These are phyloP conservation scores for Platypus cylindrus DNA, from an alignment of 2,888 invertebrate species.

Conservation along the genomic window DNA sequence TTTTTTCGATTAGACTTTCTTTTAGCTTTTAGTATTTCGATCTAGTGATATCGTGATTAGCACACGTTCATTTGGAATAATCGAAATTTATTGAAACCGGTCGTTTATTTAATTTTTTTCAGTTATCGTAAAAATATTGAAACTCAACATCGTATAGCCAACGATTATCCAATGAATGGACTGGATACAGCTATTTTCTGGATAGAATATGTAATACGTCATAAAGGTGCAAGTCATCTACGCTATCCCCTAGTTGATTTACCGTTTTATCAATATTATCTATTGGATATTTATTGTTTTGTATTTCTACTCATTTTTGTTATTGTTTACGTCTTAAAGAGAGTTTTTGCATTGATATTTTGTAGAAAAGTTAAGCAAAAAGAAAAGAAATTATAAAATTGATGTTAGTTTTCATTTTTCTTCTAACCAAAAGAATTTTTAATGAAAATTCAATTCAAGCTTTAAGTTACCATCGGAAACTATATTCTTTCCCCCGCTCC, in stretches of 20 bases:
- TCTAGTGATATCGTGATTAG: no score
- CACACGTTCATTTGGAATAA: no score
- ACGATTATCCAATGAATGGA: slow-evolving; percentile 20
- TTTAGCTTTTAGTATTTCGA: no score
- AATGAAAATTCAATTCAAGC: no score
- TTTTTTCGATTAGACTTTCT: no score
- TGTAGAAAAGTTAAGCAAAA: background rate
- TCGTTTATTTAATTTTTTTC: slow-evolving; percentile 6
- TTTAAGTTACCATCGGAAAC: no score
- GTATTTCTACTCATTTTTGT: background rate
- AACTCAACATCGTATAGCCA: slow-evolving; percentile 16
- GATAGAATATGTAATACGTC: slow-evolving; percentile 25
- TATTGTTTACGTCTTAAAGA: background rate
- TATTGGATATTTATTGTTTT: slow-evolving; percentile 20
- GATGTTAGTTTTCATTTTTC: background rate
- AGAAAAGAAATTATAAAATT: background rate
- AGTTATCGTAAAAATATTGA: slow-evolving; percentile 19
- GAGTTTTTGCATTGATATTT: background rate
- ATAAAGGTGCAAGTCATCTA: slow-evolving; percentile 22
- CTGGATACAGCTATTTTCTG: slow-evolving; percentile 24
- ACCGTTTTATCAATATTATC: slow-evolving; percentile 21
- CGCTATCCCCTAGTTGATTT: slow-evolving; percentile 17
- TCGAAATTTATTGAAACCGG: no score
- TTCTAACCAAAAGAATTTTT: slow-evolving; percentile 1
- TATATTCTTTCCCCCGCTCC: no score